Percentiles rank a stretch among this genome's conserved stretches.
Evolutionary conservation across 1,140 invertebrate species (phyloP).

Genomic region (Heliconius himera): DNA sequence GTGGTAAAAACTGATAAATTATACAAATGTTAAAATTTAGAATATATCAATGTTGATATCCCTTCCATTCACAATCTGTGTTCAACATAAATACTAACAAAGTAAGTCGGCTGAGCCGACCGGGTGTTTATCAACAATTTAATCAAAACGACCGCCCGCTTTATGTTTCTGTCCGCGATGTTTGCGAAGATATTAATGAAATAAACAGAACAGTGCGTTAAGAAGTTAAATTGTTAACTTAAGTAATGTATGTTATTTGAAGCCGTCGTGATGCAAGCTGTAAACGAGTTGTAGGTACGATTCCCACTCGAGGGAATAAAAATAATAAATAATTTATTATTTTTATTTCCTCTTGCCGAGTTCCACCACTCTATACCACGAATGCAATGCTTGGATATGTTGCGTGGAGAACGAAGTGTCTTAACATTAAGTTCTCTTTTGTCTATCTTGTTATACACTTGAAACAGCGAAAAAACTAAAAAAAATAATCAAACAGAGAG

Average conservation of each 20-base stretch:
- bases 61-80: neutral
- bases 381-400: neutral
- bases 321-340: too few relatives aligned
- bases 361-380: neutral
- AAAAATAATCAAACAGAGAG: too few relatives aligned
- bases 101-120: slow-evolving; percentile 4
- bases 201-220: neutral
- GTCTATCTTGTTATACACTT: too few relatives aligned
- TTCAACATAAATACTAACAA: slow-evolving; percentile 22
- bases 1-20: too few relatives aligned
- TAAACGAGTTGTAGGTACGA: too few relatives aligned
- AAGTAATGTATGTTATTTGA: neutral
- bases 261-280: too few relatives aligned
- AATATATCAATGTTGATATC: neutral
- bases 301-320: too few relatives aligned
- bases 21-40: too few relatives aligned
- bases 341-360: too few relatives aligned
- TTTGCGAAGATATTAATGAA: slow-evolving; percentile 21
- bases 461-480: too few relatives aligned
- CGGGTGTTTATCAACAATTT: slow-evolving; percentile 35
- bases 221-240: neutral
- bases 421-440: neutral
- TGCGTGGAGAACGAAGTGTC: neutral
- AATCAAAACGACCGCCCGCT: slow-evolving; percentile 33
- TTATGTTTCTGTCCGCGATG: slow-evolving; percentile 27